Percentiles rank a stretch among this genome's conserved stretches.
Conservation (phyloP, 2,113 vertebrate species). For the Macroglossus sobrinus region DNA sequence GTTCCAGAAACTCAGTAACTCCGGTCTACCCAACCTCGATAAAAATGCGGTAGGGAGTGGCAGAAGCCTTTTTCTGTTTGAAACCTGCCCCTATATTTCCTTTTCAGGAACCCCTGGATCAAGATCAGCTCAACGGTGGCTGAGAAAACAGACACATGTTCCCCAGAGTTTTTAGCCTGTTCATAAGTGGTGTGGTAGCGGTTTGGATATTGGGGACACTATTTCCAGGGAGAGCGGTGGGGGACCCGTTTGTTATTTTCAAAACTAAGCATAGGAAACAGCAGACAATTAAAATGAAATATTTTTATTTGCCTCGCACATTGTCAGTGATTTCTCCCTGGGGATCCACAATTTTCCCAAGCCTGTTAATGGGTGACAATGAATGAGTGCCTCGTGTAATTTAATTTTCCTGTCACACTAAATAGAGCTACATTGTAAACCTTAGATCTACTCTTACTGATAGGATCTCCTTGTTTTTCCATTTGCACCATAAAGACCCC, state of each 20-base stretch:
- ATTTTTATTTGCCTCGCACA: constrained; percentile 56
- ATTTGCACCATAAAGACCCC: constrained; percentile 81
- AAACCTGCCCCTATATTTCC: neutral
- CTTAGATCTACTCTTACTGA: constrained; percentile 82
- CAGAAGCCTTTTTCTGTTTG: neutral
- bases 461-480: constrained; percentile 81
- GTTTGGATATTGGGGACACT: neutral
- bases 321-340: constrained; percentile 75
- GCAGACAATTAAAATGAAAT: constrained; percentile 64
- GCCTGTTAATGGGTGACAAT: constrained; percentile 86
- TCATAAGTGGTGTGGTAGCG: neutral
- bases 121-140: neutral
- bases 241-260: constrained; percentile 12
- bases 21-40: rapidly evolving
- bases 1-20: neutral
- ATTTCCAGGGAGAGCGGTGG: neutral
- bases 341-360: constrained; percentile 88
- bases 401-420: constrained; percentile 91
- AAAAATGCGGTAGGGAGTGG: neutral
- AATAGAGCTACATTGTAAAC: constrained; percentile 82
- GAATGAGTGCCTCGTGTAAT: constrained; percentile 85
- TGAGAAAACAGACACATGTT: neutral
- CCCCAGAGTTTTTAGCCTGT: neutral
- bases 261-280: constrained; percentile 53
- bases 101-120: neutral